Evolutionary conservation across 64 coral and sea anemone species (phyloP), one percentile per base, ranked within the genome.

Genomic region (Actinia tenebrosa): DNA sequence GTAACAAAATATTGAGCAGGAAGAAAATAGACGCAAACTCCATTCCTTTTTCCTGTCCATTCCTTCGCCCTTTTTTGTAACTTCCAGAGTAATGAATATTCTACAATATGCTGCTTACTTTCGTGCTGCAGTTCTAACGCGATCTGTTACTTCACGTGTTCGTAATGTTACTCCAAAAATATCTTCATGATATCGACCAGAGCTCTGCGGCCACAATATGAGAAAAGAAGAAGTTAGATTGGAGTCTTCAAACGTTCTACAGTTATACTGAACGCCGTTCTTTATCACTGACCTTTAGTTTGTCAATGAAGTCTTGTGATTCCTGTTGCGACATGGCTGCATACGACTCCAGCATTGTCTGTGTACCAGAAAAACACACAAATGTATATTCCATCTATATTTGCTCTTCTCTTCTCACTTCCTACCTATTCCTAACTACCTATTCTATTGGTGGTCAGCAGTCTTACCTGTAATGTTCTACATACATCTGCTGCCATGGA

Each of bases 161-260:
- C 94, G 84, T 50, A 99, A 66, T 16, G 97, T 99, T 23, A 99
- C 93, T 60, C 97, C 97, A 95, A 99, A 99, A n/a, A 99, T 99
- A 59, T 99, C 97, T 54, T 99, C 97, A 26, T 99, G 97, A 80
- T 99, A 99, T 11, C 91, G 72, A 0, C 93, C 97, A n/a, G 91
- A 84, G 80, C 81, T 95, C 97, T 99, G 64, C 30, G 30, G 30
- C 8, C 26, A 45, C 45, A 84, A 59, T 16, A 47, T 14, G 71
- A 23, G 14, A 20, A 71, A 59, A 69, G 22, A 30, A 3, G 3
- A 75, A 10, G 69, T 30, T 14, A 42, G 11, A 42, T 30, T 26
- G 47, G 47, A 5, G 47, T 50, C 47, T 30, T 14, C n/a, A 42
- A 75, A 42, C 13, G 26, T 30, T 27, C 4, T 37, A 37, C 30